A percentile compares a stretch with the other conserved stretches of the same genome.
These are phyloP conservation scores for Turnix velox DNA, from an alignment of 2,113 vertebrate species.

Conservation along the genomic window DNA sequence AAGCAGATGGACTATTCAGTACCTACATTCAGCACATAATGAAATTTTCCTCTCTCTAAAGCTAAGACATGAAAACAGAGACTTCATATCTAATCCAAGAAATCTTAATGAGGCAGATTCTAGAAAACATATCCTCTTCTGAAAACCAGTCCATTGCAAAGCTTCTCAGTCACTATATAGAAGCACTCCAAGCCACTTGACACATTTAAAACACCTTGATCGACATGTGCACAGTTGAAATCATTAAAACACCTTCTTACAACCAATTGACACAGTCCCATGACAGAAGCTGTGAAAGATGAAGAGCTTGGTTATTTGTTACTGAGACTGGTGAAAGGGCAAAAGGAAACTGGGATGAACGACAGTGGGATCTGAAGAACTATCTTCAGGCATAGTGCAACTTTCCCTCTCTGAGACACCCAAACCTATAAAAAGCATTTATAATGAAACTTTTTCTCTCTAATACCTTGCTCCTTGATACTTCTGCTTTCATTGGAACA, in stretches of 20 bases:
- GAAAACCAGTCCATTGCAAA: background rate
- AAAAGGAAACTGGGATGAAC: background rate
- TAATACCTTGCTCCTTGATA: background rate
- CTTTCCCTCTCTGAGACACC: background rate
- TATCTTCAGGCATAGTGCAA: background rate
- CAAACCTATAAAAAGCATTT: background rate
- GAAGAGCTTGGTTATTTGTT: background rate
- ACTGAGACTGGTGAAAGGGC: accelerated
- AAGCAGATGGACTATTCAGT: background rate
- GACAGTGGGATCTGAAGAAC: background rate
- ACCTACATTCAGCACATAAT: background rate
- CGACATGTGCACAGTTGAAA: background rate
- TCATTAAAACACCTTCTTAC: background rate
- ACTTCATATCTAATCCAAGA: background rate
- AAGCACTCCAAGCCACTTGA: background rate
- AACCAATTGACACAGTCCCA: background rate
- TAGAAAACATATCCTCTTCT: background rate
- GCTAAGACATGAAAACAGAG: background rate
- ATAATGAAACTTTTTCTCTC: background rate
- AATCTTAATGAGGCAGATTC: background rate
- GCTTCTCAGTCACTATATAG: background rate
- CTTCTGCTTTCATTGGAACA: background rate
- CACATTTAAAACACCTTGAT: background rate
- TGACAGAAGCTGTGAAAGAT: background rate
- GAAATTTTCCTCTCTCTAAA: background rate